Evolutionary conservation across 2,797 vertebrate genomes (phyloP).

Genomic region (Cephalopachus bancanus): DNA sequence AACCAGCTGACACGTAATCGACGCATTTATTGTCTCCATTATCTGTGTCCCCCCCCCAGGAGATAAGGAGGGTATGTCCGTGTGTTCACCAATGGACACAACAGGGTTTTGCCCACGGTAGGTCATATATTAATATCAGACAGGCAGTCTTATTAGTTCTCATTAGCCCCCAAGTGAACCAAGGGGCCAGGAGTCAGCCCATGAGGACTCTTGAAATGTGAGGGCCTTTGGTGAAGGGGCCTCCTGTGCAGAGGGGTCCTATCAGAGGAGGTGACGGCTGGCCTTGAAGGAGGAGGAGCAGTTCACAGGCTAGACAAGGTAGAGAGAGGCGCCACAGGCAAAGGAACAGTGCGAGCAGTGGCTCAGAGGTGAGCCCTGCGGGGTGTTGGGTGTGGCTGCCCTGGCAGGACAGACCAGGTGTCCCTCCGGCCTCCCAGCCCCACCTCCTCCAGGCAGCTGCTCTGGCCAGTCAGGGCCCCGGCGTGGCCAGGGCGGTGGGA

Average conservation of each 20-base stretch:
- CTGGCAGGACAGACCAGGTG: background rate
- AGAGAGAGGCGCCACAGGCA: background rate
- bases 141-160: background rate
- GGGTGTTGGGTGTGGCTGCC: accelerated
- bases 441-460: background rate
- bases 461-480: accelerated
- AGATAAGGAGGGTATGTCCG: background rate
- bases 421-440: background rate
- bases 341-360: background rate
- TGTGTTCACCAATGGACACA: background rate
- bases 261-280: background rate
- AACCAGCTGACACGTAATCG: no score
- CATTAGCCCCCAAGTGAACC: background rate
- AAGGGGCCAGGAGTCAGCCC: no score
- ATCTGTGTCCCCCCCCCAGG: background rate
- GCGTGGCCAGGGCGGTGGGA: background rate
- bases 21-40: accelerated
- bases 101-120: background rate
- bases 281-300: background rate
- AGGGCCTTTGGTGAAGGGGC: background rate
- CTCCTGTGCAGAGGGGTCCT: accelerated
- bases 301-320: background rate
- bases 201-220: accelerated
- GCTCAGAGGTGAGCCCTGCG: background rate
- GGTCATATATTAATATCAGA: background rate